phyloP scores from a whole-genome alignment of 2,888 invertebrate genomes.

The Lithosia quadra region DNA sequence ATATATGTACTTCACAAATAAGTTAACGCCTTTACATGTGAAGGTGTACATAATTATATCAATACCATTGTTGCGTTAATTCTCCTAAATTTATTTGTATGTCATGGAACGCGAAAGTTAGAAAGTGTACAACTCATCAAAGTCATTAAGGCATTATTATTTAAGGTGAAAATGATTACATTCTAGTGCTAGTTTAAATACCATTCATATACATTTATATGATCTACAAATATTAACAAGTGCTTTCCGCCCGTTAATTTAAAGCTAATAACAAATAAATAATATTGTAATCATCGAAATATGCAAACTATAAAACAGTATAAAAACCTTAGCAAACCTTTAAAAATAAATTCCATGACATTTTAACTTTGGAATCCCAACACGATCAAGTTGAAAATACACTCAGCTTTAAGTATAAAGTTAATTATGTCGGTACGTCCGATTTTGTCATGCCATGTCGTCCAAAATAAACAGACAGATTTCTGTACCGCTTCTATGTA shows the following conservation, averaged over 20 bases:
- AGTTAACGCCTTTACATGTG: background rate
- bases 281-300: too few species aligned
- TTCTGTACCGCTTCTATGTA: constrained; percentile 58
- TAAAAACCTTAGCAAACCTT: too few species aligned
- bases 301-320: too few species aligned
- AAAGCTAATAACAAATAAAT: too few species aligned
- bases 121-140: too few species aligned
- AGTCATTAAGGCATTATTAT: too few species aligned
- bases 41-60: too few species aligned
- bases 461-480: constrained; percentile 55
- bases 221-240: too few species aligned
- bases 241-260: too few species aligned
- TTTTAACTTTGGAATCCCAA: constrained; percentile 37
- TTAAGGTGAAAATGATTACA: background rate
- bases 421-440: constrained; percentile 67
- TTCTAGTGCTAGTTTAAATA: background rate
- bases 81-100: background rate
- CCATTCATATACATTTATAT: too few species aligned
- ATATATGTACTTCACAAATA: background rate
- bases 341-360: constrained; percentile 9
- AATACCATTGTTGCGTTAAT: background rate
- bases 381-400: constrained; percentile 52
- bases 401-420: constrained; percentile 67
- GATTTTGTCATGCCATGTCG: constrained; percentile 51
- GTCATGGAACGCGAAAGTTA: too few species aligned